A percentile compares a stretch with the other conserved stretches of the same genome.
Conservation (phyloP, 2,113 vertebrate species). For the Eonycteris spelaea region DNA sequence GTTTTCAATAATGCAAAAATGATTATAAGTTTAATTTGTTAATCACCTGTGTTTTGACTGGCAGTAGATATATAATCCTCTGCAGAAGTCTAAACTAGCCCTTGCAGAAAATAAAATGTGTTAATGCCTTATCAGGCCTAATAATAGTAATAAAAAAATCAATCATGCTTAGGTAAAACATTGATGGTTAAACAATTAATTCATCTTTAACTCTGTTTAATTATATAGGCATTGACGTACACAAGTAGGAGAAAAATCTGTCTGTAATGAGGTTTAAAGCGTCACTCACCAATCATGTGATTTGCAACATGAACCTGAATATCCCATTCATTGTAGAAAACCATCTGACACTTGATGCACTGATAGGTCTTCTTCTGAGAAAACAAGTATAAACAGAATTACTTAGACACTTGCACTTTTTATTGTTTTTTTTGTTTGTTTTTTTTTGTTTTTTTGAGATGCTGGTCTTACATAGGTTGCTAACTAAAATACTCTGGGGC, state of each 20-base stretch:
- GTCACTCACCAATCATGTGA: conserved; percentile 99
- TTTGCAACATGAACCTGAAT: conserved; percentile 99
- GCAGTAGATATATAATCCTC: conserved; percentile 85
- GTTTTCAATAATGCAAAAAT: conserved; percentile 89
- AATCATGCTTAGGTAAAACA: conserved; percentile 82
- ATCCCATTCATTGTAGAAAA: conserved; percentile 99
- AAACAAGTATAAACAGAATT: conserved; percentile 79
- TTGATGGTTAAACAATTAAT: conserved; percentile 85
- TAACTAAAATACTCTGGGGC: neutral
- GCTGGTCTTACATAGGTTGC: neutral
- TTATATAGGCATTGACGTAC: conserved; percentile 81
- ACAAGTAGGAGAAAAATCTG: conserved; percentile 73
- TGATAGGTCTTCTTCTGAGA: conserved; percentile 99
- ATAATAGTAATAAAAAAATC: conserved; percentile 83
- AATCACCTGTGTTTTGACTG: conserved; percentile 89
- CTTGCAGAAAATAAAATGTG: conserved; percentile 86
- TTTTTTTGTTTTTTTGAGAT: neutral
- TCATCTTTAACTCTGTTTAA: conserved; percentile 84
- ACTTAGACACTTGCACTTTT: conserved; percentile 69
- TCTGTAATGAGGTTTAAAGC: conserved; percentile 75
- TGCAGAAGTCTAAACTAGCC: conserved; percentile 88
- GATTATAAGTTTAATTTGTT: conserved; percentile 89
- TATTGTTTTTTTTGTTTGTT: neutral
- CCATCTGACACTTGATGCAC: conserved; percentile 99
- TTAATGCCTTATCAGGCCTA: conserved; percentile 83